Evolutionary conservation across 2,113 vertebrate genomes (phyloP).

Genomic region (Zapus hudsonius): DNA sequence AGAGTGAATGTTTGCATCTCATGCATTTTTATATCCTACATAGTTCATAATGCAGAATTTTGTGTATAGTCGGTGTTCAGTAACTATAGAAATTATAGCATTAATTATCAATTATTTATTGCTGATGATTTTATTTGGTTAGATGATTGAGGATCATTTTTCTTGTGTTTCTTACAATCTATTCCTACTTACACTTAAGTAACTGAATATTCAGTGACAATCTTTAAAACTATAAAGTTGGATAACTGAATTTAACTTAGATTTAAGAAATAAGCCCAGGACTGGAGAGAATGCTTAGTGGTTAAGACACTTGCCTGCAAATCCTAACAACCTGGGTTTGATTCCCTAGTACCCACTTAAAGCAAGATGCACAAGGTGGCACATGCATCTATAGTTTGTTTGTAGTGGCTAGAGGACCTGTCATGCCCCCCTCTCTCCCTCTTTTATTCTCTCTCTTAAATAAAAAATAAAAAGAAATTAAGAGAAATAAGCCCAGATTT

Average conservation of each 20-base stretch:
- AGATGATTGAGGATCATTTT: background rate
- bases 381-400: too few relatives aligned
- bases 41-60: background rate
- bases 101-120: conserved; percentile 40
- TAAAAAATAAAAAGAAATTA: too few relatives aligned
- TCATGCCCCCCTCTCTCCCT: too few relatives aligned
- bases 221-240: conserved; percentile 39
- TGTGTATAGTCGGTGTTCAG: background rate
- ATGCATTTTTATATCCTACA: background rate
- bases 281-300: too few relatives aligned
- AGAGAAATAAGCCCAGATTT: too few relatives aligned
- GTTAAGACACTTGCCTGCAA: too few relatives aligned
- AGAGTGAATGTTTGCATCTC: background rate
- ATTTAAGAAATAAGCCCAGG: conserved; percentile 40
- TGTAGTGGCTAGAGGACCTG: too few relatives aligned
- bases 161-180: conserved; percentile 30
- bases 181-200: conserved; percentile 29
- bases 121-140: conserved; percentile 46
- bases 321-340: too few relatives aligned
- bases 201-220: conserved; percentile 32
- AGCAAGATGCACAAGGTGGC: too few relatives aligned
- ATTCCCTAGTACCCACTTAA: too few relatives aligned
- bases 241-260: conserved; percentile 17
- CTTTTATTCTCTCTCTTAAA: too few relatives aligned
- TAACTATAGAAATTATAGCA: background rate